Percentiles rank a stretch among this genome's conserved stretches.
Evolutionary conservation across 2,888 invertebrate genomes (phyloP).

Genomic region (Ecdyonurus torrentis): DNA sequence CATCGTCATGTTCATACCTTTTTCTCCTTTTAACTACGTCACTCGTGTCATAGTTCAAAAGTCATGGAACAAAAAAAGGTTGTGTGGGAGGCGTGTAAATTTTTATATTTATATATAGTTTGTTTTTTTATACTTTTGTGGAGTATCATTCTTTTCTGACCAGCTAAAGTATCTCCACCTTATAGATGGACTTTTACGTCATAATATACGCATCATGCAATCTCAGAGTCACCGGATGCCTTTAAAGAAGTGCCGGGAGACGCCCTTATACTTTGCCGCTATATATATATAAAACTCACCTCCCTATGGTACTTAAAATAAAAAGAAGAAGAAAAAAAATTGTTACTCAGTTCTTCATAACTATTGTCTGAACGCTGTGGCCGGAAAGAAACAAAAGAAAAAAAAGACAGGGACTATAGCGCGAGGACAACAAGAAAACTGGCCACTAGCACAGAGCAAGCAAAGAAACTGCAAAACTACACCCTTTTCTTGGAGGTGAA

Average conservation of each 20-base stretch:
- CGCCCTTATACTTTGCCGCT: neutral
- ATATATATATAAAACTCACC: neutral
- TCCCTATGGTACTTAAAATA: neutral
- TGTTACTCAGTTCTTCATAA: neutral
- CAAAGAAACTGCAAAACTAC: too few relatives aligned
- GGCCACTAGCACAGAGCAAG: too few relatives aligned
- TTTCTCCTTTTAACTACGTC: too few relatives aligned
- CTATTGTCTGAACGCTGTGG: neutral
- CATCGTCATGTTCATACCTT: too few relatives aligned
- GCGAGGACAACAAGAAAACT: too few relatives aligned
- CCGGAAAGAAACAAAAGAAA: neutral
- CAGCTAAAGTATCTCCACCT: neutral
- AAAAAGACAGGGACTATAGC: neutral
- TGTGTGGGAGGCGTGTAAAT: neutral
- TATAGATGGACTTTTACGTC: too few relatives aligned
- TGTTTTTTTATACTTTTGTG: neutral
- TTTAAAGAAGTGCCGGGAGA: neutral
- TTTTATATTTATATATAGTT: too few relatives aligned
- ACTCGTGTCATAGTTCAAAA: neutral
- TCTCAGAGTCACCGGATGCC: neutral
- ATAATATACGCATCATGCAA: neutral
- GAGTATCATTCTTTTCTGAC: too few relatives aligned
- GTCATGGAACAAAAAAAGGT: too few relatives aligned
- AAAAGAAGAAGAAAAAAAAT: too few relatives aligned
- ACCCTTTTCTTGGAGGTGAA: too few relatives aligned